These are phyloP conservation scores for Podilymbus podiceps DNA, from an alignment of 2,113 vertebrate species.

Conservation along the genomic window DNA sequence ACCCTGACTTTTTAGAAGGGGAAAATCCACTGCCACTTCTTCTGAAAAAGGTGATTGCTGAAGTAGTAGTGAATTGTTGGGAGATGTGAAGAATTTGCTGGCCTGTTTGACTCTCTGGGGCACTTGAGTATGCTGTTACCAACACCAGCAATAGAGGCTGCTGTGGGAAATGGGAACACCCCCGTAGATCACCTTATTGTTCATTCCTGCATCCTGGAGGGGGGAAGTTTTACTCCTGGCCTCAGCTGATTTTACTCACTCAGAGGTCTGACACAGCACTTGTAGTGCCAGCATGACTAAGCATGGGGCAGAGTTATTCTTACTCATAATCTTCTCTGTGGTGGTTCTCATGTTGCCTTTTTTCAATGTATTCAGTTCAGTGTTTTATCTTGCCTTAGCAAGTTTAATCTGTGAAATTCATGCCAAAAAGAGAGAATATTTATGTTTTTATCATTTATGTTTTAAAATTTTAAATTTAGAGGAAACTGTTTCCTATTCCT, in stretches of 20 bases:
- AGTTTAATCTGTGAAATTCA: background rate
- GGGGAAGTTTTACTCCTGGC: background rate
- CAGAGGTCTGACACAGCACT: background rate
- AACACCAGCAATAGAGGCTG: background rate
- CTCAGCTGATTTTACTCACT: background rate
- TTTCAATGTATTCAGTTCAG: background rate
- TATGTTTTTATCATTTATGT: background rate
- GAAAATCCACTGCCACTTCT: constrained; percentile 84
- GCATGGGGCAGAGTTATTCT: background rate
- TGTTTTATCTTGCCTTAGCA: background rate
- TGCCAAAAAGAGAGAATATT: background rate
- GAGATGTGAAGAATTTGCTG: background rate
- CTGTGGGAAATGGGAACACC: background rate
- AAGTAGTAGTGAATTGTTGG: background rate
- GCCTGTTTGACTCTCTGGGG: background rate
- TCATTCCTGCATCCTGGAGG: background rate
- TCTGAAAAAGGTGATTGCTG: constrained; percentile 87
- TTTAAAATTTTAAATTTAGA: background rate
- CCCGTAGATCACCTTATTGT: background rate
- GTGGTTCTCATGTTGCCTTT: background rate
- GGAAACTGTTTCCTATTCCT: background rate
- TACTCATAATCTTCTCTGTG: background rate
- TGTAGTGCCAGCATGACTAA: background rate
- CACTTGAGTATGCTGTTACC: background rate
- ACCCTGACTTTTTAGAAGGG: constrained; percentile 22